Percentiles rank a stretch among this genome's conserved stretches.
Conservation (phyloP, 2,113 vertebrate genomes). For the Stegostoma tigrinum region DNA sequence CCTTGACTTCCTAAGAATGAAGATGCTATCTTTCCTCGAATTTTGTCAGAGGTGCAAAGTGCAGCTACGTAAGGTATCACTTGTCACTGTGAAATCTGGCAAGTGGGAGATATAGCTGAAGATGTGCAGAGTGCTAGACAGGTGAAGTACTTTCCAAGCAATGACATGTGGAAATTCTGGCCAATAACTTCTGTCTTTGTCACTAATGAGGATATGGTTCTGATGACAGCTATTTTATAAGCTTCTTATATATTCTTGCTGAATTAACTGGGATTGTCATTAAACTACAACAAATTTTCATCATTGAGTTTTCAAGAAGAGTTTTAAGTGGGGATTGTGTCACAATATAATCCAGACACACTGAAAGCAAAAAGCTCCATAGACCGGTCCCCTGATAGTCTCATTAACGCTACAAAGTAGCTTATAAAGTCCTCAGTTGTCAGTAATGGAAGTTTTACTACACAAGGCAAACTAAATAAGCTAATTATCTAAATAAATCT, state of each 20-base stretch:
- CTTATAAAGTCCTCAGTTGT: not conserved
- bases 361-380: not conserved
- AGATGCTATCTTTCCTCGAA: not conserved
- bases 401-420: not conserved
- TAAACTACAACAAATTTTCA: not conserved
- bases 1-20: not conserved
- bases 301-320: not conserved
- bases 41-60: not conserved
- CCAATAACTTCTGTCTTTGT: not conserved
- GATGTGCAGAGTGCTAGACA: not conserved
- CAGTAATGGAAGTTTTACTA: not conserved
- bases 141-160: too few species aligned
- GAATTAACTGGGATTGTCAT: not conserved
- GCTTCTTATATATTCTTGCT: not conserved
- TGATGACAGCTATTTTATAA: not conserved
- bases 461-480: not conserved
- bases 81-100: not conserved
- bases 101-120: not conserved
- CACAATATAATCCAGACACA: not conserved
- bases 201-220: not conserved
- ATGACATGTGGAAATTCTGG: not conserved
- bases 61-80: not conserved
- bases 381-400: not conserved
- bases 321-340: not conserved
- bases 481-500: conserved; percentile 10